phyloP scores from a whole-genome alignment of 2,113 vertebrate genomes.

The Chionomys nivalis region DNA sequence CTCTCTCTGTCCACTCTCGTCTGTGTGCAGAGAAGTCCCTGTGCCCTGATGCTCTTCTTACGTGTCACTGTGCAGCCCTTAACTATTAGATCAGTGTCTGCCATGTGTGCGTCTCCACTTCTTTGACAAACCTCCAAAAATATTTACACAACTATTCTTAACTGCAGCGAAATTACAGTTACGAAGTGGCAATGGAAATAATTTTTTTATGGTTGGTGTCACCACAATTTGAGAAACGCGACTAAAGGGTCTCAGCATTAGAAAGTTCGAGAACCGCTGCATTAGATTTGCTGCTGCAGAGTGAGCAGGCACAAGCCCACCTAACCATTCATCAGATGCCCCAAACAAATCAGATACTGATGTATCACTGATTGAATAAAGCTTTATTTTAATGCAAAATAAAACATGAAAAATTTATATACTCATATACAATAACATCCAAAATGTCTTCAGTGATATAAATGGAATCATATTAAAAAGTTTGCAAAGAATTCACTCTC shows the following conservation, averaged over 20 bases:
- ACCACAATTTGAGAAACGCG: not conserved
- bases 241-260: too few species aligned
- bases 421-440: constrained; percentile 85
- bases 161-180: not conserved
- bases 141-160: not conserved
- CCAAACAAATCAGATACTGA: not conserved
- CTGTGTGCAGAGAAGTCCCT: not conserved
- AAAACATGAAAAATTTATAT: constrained; percentile 86
- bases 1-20: not conserved
- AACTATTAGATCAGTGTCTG: not conserved
- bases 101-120: not conserved
- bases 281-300: not conserved
- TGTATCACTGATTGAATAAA: constrained; percentile 74
- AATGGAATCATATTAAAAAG: constrained; percentile 80
- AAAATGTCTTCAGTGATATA: constrained; percentile 81
- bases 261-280: not conserved
- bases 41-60: not conserved
- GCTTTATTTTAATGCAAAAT: constrained; percentile 91
- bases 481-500: constrained; percentile 77
- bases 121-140: not conserved
- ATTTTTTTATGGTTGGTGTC: not conserved
- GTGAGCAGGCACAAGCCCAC: not conserved
- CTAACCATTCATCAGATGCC: not conserved
- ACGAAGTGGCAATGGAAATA: too few species aligned
- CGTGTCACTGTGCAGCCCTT: not conserved